These are phyloP conservation scores for Pachydiplax longipennis DNA, from an alignment of 2,888 invertebrate genomes.

Conservation along the genomic window DNA sequence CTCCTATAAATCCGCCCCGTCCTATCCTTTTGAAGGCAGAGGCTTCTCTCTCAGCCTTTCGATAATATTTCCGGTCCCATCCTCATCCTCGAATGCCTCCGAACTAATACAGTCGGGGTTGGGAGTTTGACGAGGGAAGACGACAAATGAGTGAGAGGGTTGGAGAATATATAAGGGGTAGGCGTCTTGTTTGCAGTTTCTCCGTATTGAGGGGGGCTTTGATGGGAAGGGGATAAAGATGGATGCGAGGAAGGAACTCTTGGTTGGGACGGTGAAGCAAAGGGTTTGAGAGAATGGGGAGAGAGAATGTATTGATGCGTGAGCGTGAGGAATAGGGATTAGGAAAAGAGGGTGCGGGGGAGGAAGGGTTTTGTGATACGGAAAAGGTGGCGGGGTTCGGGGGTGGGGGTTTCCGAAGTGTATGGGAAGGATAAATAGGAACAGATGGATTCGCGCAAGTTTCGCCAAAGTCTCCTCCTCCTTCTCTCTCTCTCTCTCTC, in stretches of 20 bases:
- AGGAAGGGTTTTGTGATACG: neutral
- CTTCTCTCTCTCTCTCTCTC: neutral
- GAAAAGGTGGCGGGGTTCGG: neutral
- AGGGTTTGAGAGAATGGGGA: slow-evolving; percentile 13
- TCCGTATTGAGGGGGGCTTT: slow-evolving; percentile 20
- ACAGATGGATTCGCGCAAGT: slow-evolving; percentile 42
- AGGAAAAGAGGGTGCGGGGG: neutral
- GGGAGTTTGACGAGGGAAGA: slow-evolving; percentile 43
- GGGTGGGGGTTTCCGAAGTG: slow-evolving; percentile 13
- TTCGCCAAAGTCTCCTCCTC: slow-evolving; percentile 16
- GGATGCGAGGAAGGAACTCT: slow-evolving; percentile 35
- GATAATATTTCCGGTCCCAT: slow-evolving; percentile 44
- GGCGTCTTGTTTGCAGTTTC: slow-evolving; percentile 44
- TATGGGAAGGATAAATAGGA: slow-evolving; percentile 43
- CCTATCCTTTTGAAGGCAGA: slow-evolving; percentile 16
- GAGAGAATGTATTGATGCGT: slow-evolving; percentile 30
- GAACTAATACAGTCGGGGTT: slow-evolving; percentile 36
- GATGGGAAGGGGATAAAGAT: neutral
- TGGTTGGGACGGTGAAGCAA: neutral
- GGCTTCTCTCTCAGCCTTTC: slow-evolving; percentile 25
- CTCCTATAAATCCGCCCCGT: slow-evolving; percentile 33
- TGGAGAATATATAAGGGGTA: neutral
- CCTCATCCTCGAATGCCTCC: slow-evolving; percentile 39
- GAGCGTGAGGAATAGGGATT: slow-evolving; percentile 41
- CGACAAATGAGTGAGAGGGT: slow-evolving; percentile 32